These are phyloP conservation scores for Drymodes brunneopygia DNA, from an alignment of 2,113 vertebrate genomes.

Conservation along the genomic window DNA sequence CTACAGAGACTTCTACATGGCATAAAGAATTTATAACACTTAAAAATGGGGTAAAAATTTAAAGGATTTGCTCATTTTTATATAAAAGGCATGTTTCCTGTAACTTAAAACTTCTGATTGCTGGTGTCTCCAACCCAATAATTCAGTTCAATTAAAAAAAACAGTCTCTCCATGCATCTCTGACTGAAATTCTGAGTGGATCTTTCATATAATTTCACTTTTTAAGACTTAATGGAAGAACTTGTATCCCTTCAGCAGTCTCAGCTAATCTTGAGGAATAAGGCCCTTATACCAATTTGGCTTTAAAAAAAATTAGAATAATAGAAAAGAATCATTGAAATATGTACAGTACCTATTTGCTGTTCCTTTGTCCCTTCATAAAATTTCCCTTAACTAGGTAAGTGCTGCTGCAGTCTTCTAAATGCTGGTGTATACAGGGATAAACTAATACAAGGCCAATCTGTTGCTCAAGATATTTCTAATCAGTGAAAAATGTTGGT, in stretches of 20 bases:
- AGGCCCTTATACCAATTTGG: background rate
- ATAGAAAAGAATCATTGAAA: background rate
- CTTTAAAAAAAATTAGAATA: background rate
- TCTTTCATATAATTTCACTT: background rate
- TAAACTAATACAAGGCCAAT: background rate
- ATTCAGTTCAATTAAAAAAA: background rate
- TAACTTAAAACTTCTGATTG: background rate
- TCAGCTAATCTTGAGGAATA: background rate
- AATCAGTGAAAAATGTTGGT: background rate
- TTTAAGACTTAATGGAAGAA: background rate
- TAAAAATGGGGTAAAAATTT: background rate
- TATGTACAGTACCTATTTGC: background rate
- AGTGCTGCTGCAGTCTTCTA: background rate
- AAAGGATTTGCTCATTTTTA: background rate
- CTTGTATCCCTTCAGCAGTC: background rate
- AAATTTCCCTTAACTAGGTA: background rate
- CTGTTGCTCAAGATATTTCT: background rate
- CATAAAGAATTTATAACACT: background rate
- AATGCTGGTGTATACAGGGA: background rate
- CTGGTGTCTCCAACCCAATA: background rate
- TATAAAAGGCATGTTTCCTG: background rate
- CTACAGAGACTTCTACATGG: background rate
- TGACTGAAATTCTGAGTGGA: background rate
- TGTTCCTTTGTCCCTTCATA: background rate
- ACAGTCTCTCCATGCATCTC: background rate